These are phyloP conservation scores for Gryllus bimaculatus DNA, from an alignment of 1,140 invertebrate genomes.

Conservation along the genomic window DNA sequence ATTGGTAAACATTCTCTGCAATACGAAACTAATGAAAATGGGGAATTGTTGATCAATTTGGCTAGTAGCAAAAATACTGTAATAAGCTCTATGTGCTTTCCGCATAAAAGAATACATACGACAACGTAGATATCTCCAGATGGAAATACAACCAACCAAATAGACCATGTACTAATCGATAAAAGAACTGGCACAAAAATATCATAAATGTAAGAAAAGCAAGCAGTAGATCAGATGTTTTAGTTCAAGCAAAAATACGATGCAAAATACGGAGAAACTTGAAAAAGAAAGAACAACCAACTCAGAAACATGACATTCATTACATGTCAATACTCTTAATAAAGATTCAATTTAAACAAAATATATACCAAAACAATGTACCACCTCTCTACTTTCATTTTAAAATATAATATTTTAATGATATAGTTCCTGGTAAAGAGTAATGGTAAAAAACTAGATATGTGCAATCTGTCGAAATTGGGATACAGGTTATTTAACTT, in stretches of 20 bases:
- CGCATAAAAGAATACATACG: not conserved
- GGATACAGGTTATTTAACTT: no score
- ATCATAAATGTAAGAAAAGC: conserved; percentile 7
- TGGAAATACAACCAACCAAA: not conserved
- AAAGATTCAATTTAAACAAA: no score
- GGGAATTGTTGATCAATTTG: not conserved
- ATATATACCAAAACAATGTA: no score
- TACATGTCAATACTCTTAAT: no score
- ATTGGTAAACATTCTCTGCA: not conserved
- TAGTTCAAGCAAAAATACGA: not conserved
- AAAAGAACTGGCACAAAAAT: not conserved
- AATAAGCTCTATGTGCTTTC: not conserved
- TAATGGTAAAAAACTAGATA: no score
- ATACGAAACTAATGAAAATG: not conserved
- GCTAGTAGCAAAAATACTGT: not conserved
- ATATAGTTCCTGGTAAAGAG: no score
- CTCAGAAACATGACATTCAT: no score
- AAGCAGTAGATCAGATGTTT: not conserved
- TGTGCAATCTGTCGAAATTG: no score
- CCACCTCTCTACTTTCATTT: no score
- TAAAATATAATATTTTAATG: no score
- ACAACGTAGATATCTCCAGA: not conserved
- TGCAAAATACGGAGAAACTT: not conserved
- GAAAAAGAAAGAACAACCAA: no score
- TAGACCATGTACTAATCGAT: not conserved